Conservation (phyloP, 2,113 vertebrate genomes). For the Shinisaurus crocodilurus region DNA sequence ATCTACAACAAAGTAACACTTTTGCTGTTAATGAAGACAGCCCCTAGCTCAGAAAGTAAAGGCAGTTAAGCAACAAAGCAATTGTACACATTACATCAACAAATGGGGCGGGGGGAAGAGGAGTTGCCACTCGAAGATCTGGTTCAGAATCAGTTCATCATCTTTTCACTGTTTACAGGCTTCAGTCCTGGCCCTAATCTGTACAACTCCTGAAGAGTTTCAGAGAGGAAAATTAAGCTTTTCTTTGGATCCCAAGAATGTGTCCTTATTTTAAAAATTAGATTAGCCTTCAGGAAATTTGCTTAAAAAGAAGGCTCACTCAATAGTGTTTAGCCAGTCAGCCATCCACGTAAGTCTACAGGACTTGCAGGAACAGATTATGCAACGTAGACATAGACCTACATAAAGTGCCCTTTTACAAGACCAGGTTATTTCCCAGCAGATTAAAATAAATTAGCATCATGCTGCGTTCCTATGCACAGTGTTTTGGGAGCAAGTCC, state of each 20-base stretch:
- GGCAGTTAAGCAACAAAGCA: constrained; percentile 82
- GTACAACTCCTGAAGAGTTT: constrained; percentile 16
- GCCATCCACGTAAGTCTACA: constrained; percentile 30
- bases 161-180: constrained; percentile 36
- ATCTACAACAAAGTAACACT: constrained; percentile 96
- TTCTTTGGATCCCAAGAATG: constrained; percentile 39
- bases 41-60: constrained; percentile 84
- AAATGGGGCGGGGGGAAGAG: constrained; percentile 67
- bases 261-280: constrained; percentile 20
- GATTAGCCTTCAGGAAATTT: constrained; percentile 26
- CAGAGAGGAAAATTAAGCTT: constrained; percentile 44
- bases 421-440: constrained; percentile 29
- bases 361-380: constrained; percentile 30
- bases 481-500: constrained; percentile 46
- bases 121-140: constrained; percentile 56
- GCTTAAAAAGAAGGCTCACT: constrained; percentile 16
- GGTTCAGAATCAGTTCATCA: constrained; percentile 29
- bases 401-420: not conserved
- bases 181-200: constrained; percentile 1
- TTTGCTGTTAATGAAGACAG: constrained; percentile 89
- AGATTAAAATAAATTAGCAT: not conserved
- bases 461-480: constrained; percentile 20
- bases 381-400: constrained; percentile 4
- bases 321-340: constrained; percentile 9
- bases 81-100: constrained; percentile 73